Conservation (phyloP, 2,113 vertebrate genomes). For the Pterocles orientalis region DNA sequence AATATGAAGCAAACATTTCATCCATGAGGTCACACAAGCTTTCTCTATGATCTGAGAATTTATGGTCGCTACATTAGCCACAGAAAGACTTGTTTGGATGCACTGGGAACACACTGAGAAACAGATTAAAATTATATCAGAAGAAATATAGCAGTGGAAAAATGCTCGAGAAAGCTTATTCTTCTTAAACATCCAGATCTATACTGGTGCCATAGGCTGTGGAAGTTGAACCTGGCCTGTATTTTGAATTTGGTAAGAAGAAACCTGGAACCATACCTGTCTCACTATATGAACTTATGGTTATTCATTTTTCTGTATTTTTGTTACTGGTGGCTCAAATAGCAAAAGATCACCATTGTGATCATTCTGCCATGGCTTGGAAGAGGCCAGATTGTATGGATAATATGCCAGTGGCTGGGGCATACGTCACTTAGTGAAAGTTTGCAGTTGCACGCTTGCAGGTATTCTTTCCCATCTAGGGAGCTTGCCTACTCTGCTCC, state of each 20-base stretch:
- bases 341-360: background rate
- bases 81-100: background rate
- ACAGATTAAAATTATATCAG: background rate
- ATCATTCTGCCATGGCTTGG: background rate
- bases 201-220: background rate
- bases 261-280: background rate
- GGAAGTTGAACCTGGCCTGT: background rate
- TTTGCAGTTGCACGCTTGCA: background rate
- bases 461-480: background rate
- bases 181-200: background rate
- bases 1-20: slow-evolving; percentile 34
- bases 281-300: background rate
- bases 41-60: slow-evolving; percentile 13
- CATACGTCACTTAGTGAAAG: too few relatives aligned
- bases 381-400: accelerated
- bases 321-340: background rate
- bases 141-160: background rate
- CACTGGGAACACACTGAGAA: background rate
- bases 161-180: background rate
- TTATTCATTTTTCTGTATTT: background rate
- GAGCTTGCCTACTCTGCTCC: background rate
- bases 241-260: background rate
- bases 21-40: slow-evolving; percentile 35
- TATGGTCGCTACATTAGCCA: background rate
- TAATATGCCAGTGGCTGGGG: background rate